These are phyloP conservation scores for Candidula unifasciata DNA, from an alignment of 2,888 invertebrate genomes.

Conservation along the genomic window DNA sequence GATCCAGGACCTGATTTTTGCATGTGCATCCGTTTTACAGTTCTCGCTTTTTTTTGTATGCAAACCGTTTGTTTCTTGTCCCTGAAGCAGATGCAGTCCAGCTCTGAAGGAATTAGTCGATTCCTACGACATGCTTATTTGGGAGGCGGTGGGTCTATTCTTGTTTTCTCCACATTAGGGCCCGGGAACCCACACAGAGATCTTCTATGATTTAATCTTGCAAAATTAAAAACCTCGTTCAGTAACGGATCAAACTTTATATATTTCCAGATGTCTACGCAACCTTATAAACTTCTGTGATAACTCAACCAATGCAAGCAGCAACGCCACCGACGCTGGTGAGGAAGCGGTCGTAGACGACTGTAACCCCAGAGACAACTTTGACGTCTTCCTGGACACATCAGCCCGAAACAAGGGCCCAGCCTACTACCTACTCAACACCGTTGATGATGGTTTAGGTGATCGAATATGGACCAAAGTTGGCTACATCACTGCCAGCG, in stretches of 20 bases:
- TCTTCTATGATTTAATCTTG: background rate
- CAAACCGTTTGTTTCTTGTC: no score
- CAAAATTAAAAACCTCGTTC: no score
- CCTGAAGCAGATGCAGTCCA: no score
- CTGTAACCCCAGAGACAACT: background rate
- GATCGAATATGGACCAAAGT: constrained; percentile 62
- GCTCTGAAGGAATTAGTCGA: no score
- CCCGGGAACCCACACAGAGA: no score
- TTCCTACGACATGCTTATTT: no score
- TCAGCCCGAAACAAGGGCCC: constrained; percentile 29
- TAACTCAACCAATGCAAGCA: background rate
- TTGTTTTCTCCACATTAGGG: no score
- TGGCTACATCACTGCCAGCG: constrained; percentile 62
- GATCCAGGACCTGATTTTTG: no score
- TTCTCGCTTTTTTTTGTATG: no score
- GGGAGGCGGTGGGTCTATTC: no score
- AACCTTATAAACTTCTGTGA: constrained; percentile 2
- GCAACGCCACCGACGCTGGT: background rate
- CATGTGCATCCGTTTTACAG: no score
- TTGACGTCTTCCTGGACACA: background rate
- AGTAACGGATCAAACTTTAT: background rate
- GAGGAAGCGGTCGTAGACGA: background rate
- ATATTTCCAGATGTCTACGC: constrained; percentile 13
- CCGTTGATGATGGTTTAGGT: constrained; percentile 49
- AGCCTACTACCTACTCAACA: constrained; percentile 63